These are phyloP conservation scores for Gyps fulvus DNA, from an alignment of 2,113 vertebrate genomes.

Conservation along the genomic window DNA sequence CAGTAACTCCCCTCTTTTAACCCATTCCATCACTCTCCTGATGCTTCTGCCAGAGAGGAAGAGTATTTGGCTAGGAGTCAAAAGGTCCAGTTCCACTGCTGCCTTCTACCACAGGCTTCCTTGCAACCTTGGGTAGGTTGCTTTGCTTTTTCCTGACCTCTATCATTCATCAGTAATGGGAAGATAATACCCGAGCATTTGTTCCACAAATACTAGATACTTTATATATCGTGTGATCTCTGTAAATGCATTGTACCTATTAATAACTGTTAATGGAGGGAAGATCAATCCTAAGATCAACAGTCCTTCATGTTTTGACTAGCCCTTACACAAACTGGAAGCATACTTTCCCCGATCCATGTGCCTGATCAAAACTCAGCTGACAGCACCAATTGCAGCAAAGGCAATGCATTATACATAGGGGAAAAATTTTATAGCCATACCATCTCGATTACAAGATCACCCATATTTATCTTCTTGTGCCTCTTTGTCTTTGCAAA, in stretches of 20 bases:
- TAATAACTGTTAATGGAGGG: background rate
- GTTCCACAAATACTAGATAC: background rate
- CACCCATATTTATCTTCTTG: background rate
- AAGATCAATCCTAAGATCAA: background rate
- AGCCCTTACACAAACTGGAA: background rate
- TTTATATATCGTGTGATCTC: background rate
- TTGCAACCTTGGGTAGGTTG: background rate
- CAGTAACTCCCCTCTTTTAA: background rate
- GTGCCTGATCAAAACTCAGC: background rate
- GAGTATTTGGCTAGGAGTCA: background rate
- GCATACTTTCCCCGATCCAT: background rate
- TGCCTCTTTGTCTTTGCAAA: background rate
- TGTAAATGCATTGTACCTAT: background rate
- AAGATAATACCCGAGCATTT: background rate
- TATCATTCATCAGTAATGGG: rapidly evolving
- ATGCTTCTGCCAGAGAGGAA: background rate
- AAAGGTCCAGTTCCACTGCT: background rate
- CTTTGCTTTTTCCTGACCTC: background rate
- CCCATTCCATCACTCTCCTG: background rate
- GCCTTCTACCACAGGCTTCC: background rate
- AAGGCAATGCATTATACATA: background rate
- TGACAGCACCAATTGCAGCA: background rate
- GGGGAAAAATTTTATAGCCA: background rate
- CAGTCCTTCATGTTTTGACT: background rate
- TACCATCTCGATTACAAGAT: background rate